Evolutionary conservation across 2,113 vertebrate species (phyloP).

Genomic region (Cephalophus harveyi): DNA sequence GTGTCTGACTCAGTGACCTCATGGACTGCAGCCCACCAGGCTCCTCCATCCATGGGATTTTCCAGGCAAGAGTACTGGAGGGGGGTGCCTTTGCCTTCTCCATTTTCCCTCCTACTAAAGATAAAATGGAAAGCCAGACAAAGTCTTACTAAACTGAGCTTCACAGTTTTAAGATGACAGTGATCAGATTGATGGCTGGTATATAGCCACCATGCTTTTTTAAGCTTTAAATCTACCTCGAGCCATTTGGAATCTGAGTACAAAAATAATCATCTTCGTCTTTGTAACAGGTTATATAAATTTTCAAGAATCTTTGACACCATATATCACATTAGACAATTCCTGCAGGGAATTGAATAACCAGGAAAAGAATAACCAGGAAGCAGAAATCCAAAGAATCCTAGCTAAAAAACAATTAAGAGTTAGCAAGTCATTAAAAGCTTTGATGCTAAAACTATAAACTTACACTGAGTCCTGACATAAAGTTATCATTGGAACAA

Average conservation of each 20-base stretch:
- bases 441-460: background rate
- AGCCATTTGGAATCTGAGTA: background rate
- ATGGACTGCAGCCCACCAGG: no score
- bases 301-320: slow-evolving; percentile 14
- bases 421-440: slow-evolving; percentile 30
- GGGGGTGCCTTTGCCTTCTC: no score
- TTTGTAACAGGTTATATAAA: slow-evolving; percentile 6
- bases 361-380: no score
- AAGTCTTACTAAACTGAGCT: background rate
- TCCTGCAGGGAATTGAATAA: no score
- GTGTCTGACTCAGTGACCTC: rapidly evolving
- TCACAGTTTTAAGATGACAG: background rate
- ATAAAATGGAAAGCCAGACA: slow-evolving; percentile 4
- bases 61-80: no score
- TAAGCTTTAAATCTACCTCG: background rate
- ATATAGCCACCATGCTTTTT: background rate
- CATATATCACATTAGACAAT: background rate
- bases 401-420: background rate
- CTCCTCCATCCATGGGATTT: no score
- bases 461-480: background rate
- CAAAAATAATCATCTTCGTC: background rate
- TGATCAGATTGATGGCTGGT: background rate
- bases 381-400: background rate
- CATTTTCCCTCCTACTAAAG: background rate
- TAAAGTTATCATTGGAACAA: background rate